Percentiles rank a stretch among this genome's conserved stretches.
Conservation (phyloP, 1,140 invertebrate species). For the Hypsibius dujardini region DNA sequence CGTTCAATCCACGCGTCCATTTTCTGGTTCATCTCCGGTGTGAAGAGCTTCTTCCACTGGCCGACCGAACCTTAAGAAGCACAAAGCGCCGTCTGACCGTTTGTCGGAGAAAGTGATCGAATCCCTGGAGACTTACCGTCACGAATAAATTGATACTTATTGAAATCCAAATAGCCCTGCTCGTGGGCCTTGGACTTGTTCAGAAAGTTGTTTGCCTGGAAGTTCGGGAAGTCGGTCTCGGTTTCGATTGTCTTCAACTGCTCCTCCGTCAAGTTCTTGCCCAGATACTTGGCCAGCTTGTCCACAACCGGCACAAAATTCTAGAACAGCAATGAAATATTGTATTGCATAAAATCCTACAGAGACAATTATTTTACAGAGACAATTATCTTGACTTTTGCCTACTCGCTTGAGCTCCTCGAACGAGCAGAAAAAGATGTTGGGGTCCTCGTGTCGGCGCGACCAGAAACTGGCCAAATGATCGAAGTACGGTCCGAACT, state of each 20-base stretch:
- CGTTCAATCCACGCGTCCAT: neutral
- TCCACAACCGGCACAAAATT: neutral
- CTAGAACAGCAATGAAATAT: conserved; percentile 19
- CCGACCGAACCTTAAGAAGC: neutral
- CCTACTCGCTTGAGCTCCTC: neutral
- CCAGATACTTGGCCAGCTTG: neutral
- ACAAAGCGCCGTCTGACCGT: neutral
- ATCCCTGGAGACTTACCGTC: conserved; percentile 13
- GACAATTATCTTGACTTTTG: neutral
- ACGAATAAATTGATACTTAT: neutral
- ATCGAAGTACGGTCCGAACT: conserved; percentile 7
- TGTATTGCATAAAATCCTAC: neutral
- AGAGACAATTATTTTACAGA: conserved; percentile 13
- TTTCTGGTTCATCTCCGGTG: conserved; percentile 5
- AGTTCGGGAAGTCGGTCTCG: conserved; percentile 14
- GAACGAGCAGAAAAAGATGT: conserved; percentile 16
- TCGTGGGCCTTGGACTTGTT: conserved; percentile 12
- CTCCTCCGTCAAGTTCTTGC: neutral
- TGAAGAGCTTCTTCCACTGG: conserved; percentile 6
- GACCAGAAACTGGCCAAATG: conserved; percentile 12
- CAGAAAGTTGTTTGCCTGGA: neutral
- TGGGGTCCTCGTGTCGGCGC: conserved; percentile 4
- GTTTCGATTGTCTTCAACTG: neutral
- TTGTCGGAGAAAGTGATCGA: neutral
- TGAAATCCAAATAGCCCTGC: conserved; percentile 9